Evolutionary conservation across 2,888 invertebrate species (phyloP).

Genomic region (Tyria jacobaeae): DNA sequence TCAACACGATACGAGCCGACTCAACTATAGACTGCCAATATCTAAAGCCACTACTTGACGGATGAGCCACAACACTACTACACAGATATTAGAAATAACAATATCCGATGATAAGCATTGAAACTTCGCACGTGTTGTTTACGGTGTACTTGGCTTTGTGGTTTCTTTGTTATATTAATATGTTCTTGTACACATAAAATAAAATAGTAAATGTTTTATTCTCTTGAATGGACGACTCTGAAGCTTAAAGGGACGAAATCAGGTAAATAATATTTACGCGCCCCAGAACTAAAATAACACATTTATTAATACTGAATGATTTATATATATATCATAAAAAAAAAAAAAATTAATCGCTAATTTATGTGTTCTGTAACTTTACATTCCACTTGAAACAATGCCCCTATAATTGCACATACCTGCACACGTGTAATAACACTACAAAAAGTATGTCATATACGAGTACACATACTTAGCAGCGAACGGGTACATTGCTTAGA

Average conservation of each 20-base stretch:
- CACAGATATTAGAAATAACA: constrained; percentile 1
- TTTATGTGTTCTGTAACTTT: not conserved
- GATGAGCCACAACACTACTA: not conserved
- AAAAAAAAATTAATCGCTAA: no score
- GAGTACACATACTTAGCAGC: no score
- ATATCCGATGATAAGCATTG: not conserved
- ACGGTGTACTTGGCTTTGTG: not conserved
- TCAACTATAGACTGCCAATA: not conserved
- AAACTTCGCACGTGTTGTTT: not conserved
- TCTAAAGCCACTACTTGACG: constrained; percentile 5
- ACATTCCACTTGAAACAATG: not conserved
- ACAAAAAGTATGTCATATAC: not conserved
- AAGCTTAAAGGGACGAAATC: no score
- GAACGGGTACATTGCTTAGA: no score
- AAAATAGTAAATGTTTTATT: no score
- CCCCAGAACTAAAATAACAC: no score
- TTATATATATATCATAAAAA: no score
- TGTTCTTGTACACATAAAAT: no score
- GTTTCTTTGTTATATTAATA: no score
- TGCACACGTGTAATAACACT: not conserved
- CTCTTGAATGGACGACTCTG: no score
- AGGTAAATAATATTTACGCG: no score
- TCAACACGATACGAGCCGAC: constrained; percentile 20
- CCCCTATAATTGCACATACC: not conserved
- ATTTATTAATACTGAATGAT: no score